phyloP scores from a whole-genome alignment of 64 coral and sea anemone genomes.

The Actinia equina region DNA sequence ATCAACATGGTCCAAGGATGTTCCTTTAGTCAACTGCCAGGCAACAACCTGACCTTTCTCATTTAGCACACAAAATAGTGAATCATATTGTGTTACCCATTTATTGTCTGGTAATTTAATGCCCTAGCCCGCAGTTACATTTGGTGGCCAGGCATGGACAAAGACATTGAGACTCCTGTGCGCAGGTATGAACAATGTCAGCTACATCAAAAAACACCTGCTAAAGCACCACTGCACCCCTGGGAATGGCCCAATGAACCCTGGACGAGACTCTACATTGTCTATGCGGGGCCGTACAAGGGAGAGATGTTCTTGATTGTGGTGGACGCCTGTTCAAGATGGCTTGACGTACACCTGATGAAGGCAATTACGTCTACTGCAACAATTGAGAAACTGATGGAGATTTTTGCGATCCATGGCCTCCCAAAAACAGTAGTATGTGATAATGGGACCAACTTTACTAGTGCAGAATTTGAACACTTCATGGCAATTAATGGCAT shows the following conservation, averaged over 20 bases:
- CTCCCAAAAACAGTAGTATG: neutral
- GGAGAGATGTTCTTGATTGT: neutral
- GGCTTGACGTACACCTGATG: constrained; percentile 35
- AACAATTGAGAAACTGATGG: constrained; percentile 29
- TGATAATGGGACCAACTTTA: constrained; percentile 33
- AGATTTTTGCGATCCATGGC: constrained; percentile 21
- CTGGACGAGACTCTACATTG: constrained; percentile 44
- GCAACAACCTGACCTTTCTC: constrained; percentile 47
- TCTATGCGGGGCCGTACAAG: constrained; percentile 49
- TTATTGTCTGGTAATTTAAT: neutral
- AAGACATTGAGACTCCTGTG: neutral
- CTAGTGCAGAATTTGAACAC: constrained; percentile 32
- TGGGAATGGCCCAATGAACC: constrained; percentile 40
- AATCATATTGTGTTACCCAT: constrained; percentile 45
- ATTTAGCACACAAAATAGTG: constrained; percentile 34
- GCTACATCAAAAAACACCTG: constrained; percentile 19
- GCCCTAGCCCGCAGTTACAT: constrained; percentile 5
- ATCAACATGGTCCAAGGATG: constrained; percentile 33
- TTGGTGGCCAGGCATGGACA: constrained; percentile 29
- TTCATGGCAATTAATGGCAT: constrained; percentile 30
- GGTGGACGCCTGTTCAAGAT: constrained; percentile 27
- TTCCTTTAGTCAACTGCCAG: constrained; percentile 47
- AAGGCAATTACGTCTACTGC: constrained; percentile 12
- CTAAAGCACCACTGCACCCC: constrained; percentile 30
- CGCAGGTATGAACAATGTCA: constrained; percentile 18